phyloP scores from a whole-genome alignment of 2,797 vertebrate species.

The Chaetodon trifasciatus region DNA sequence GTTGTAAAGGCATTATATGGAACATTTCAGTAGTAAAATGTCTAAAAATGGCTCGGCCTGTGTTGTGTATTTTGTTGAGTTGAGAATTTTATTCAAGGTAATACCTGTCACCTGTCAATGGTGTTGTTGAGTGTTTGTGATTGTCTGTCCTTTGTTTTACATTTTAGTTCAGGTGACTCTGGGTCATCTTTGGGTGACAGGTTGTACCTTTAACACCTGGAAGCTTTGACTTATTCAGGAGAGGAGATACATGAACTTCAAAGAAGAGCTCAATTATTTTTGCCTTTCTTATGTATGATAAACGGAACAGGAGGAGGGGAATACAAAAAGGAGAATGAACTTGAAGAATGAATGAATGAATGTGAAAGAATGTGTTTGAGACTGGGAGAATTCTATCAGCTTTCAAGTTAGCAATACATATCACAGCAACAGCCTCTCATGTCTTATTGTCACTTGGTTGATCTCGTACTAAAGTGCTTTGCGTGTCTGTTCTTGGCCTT shows the following conservation, averaged over 20 bases:
- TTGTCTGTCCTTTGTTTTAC: background rate
- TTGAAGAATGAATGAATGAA: too few relatives aligned
- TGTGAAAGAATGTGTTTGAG: slow-evolving; percentile 4
- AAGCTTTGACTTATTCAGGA: slow-evolving; percentile 16
- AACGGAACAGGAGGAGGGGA: slow-evolving; percentile 19
- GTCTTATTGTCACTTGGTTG: slow-evolving; percentile 21
- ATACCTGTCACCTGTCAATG: too few relatives aligned
- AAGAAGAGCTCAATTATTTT: slow-evolving; percentile 29
- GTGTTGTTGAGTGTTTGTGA: background rate
- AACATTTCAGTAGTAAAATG: too few relatives aligned
- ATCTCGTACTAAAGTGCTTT: background rate
- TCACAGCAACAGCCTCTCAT: slow-evolving; percentile 34
- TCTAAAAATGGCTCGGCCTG: too few relatives aligned
- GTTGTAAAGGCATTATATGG: too few relatives aligned
- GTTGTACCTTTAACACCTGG: background rate
- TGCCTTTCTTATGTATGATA: slow-evolving; percentile 14
- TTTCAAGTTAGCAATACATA: slow-evolving; percentile 19
- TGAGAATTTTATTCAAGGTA: too few relatives aligned
- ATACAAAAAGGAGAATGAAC: slow-evolving; percentile 23
- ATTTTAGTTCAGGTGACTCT: background rate
- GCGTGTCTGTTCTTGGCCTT: background rate
- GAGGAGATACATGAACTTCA: slow-evolving; percentile 32
- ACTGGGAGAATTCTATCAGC: slow-evolving; percentile 7
- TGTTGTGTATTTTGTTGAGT: too few relatives aligned
- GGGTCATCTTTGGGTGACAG: background rate